Evolutionary conservation across 2,888 invertebrate species (phyloP).

Genomic region (Parasteatoda lunata): DNA sequence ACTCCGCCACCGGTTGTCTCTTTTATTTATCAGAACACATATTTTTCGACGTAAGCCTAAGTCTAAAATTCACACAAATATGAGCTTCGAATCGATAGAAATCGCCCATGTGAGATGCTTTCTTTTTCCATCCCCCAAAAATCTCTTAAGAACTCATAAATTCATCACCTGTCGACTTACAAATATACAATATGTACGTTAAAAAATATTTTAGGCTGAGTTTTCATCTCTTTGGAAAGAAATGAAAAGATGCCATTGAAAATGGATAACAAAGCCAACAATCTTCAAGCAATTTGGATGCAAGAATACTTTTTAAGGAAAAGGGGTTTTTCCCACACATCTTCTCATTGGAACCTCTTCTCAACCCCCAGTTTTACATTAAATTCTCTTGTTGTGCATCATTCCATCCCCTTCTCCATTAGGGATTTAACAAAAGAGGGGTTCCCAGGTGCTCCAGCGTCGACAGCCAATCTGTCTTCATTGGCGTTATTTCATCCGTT

Average conservation of each 20-base stretch:
- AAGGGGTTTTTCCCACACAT: conserved; percentile 26
- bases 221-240: neutral
- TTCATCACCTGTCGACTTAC: conserved; percentile 46
- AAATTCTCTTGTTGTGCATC: conserved; percentile 34
- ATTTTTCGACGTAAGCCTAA: too few relatives aligned
- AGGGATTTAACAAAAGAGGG: conserved; percentile 48
- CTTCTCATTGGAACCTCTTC: neutral
- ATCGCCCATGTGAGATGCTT: neutral
- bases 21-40: too few relatives aligned
- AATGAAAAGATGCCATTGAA: conserved; percentile 24
- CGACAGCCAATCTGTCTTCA: conserved; percentile 65
- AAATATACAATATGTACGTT: too few relatives aligned
- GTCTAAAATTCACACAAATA: too few relatives aligned
- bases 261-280: conserved; percentile 53
- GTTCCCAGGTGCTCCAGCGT: conserved; percentile 56
- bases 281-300: conserved; percentile 58
- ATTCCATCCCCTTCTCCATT: conserved; percentile 34
- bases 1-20: too few relatives aligned
- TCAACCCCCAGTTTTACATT: conserved; percentile 15
- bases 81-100: neutral
- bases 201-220: too few relatives aligned
- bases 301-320: conserved; percentile 1
- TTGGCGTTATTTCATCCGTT: conserved; percentile 63
- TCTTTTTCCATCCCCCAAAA: neutral
- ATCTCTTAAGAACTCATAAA: conserved; percentile 57